Conservation (phyloP, 2,113 vertebrate species). For the Polypterus senegalus region DNA sequence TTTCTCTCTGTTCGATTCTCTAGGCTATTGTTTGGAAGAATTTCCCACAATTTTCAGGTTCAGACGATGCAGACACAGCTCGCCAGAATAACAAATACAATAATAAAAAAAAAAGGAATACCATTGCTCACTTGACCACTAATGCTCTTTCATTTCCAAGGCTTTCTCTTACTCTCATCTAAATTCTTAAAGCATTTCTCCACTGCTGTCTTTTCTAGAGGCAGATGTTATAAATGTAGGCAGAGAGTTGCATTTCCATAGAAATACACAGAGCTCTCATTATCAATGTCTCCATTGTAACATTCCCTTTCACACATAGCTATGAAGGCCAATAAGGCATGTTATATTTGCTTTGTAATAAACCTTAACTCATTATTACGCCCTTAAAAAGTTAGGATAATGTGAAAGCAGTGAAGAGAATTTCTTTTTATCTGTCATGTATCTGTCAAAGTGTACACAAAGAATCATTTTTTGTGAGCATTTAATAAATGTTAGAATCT, state of each 20-base stretch:
- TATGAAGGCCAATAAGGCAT: neutral
- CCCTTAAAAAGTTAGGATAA: too few species aligned
- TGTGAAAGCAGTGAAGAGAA: too few species aligned
- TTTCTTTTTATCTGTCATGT: too few species aligned
- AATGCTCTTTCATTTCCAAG: too few species aligned
- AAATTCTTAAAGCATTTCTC: neutral
- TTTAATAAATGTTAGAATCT: too few species aligned
- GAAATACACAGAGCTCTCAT: constrained; percentile 3
- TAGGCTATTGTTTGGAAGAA: neutral
- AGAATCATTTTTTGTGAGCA: too few species aligned
- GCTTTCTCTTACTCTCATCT: neutral
- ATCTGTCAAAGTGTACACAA: too few species aligned
- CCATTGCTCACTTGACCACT: too few species aligned
- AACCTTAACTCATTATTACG: neutral
- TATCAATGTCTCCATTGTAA: constrained; percentile 5
- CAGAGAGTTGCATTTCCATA: constrained; percentile 1
- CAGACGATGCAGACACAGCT: neutral
- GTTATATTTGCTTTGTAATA: neutral
- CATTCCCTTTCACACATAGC: neutral
- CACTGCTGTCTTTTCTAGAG: neutral
- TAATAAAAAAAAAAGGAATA: neutral
- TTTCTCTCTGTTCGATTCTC: neutral
- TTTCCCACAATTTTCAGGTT: neutral
- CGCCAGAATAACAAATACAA: neutral
- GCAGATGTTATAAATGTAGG: neutral